Evolutionary conservation across 1,140 invertebrate genomes (phyloP).

Genomic region (Chlorops oryzae): DNA sequence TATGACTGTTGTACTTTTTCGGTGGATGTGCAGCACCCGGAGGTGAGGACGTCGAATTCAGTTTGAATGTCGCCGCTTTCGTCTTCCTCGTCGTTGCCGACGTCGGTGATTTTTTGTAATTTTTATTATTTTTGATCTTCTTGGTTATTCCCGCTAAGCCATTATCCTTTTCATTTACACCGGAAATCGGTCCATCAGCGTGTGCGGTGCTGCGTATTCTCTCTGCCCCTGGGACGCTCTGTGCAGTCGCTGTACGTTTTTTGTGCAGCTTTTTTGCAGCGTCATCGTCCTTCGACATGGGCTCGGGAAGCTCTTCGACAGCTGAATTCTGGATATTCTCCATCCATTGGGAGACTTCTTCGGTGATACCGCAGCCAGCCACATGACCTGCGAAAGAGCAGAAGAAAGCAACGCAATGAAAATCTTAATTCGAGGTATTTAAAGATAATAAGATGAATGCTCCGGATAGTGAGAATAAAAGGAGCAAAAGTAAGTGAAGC

Average conservation of each 20-base stretch:
- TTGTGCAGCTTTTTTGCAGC: conserved; percentile 29
- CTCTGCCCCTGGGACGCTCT: background rate
- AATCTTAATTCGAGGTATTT: too few relatives aligned
- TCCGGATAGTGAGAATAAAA: too few relatives aligned
- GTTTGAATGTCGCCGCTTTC: conserved; percentile 17
- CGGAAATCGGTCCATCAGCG: too few relatives aligned
- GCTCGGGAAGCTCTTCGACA: conserved; percentile 48
- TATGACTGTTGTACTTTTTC: too few relatives aligned
- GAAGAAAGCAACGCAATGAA: too few relatives aligned
- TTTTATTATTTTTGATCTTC: too few relatives aligned
- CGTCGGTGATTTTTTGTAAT: too few relatives aligned
- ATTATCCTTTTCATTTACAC: too few relatives aligned
- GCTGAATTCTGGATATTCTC: conserved; percentile 82
- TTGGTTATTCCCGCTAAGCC: too few relatives aligned
- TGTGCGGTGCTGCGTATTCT: conserved; percentile 1
- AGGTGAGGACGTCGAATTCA: conserved; percentile 17
- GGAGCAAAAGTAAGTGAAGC: too few relatives aligned
- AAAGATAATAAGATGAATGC: too few relatives aligned
- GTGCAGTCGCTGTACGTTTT: conserved; percentile 24
- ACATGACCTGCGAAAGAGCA: conserved; percentile 57
- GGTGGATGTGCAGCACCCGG: too few relatives aligned
- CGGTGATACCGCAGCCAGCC: conserved; percentile 79
- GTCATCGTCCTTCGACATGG: conserved; percentile 41
- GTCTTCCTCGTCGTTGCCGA: conserved; percentile 13
- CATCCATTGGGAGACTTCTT: conserved; percentile 87